Percentiles rank a stretch among this genome's conserved stretches.
Evolutionary conservation across 1,140 invertebrate species (phyloP).

Genomic region (Stratiolaelaps scimitus): DNA sequence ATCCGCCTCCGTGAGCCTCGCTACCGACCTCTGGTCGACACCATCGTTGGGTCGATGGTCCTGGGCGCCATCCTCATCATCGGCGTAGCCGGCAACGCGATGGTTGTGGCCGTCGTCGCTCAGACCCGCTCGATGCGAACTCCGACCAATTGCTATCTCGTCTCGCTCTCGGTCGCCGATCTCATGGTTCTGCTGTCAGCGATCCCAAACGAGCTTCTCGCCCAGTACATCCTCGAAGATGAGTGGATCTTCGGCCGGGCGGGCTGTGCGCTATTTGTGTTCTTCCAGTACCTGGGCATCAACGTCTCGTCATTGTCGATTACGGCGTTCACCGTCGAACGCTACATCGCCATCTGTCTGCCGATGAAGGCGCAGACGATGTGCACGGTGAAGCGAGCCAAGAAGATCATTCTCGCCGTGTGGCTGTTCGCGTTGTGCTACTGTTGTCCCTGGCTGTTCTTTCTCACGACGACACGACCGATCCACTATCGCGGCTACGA

Average conservation of each 20-base stretch:
- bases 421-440: constrained; percentile 49
- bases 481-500: constrained; percentile 38
- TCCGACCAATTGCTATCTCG: constrained; percentile 53
- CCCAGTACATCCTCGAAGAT: constrained; percentile 48
- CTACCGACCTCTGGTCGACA: constrained; percentile 10
- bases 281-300: constrained; percentile 55
- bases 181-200: constrained; percentile 48
- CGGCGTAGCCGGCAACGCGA: constrained; percentile 46
- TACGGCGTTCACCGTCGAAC: constrained; percentile 81
- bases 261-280: constrained; percentile 51
- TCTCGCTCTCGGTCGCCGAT: constrained; percentile 51
- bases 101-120: constrained; percentile 47
- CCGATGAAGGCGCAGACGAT: constrained; percentile 75
- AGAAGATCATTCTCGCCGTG: constrained; percentile 49
- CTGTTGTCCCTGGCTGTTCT: constrained; percentile 46
- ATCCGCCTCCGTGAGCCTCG: not conserved
- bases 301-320: constrained; percentile 87
- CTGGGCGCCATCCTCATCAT: constrained; percentile 11
- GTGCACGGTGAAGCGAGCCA: constrained; percentile 52
- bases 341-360: constrained; percentile 87
- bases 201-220: constrained; percentile 49
- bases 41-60: not conserved
- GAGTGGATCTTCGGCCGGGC: constrained; percentile 50
- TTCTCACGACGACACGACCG: constrained; percentile 42
- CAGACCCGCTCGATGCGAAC: constrained; percentile 46